Conservation (phyloP, 2,888 invertebrate genomes). For the Tiliacea citrago region DNA sequence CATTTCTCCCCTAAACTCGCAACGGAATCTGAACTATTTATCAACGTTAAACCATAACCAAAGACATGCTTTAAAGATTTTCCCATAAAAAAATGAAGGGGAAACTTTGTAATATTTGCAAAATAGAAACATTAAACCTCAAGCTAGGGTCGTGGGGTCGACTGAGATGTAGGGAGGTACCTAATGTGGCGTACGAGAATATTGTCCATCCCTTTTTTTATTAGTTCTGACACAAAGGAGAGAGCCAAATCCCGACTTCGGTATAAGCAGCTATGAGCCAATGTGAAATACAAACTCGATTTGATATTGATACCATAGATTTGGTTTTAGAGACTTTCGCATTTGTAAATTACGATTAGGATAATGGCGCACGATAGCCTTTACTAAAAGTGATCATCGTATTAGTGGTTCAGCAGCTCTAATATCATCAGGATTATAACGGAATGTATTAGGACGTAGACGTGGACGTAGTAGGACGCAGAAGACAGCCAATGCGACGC, state of each 20-base stretch:
- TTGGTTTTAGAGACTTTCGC: neutral
- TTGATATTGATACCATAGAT: conserved; percentile 42
- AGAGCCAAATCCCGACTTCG: conserved; percentile 72
- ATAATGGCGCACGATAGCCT: too few relatives aligned
- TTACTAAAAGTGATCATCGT: too few relatives aligned
- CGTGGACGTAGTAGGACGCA: too few relatives aligned
- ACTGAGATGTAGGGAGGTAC: conserved; percentile 60
- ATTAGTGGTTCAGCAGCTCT: too few relatives aligned
- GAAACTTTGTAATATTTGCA: conserved; percentile 30
- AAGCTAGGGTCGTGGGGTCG: conserved; percentile 46
- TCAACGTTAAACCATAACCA: neutral
- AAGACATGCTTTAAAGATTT: conserved; percentile 21
- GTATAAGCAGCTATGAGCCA: conserved; percentile 64
- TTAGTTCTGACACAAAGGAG: conserved; percentile 76
- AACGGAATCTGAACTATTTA: conserved; percentile 15
- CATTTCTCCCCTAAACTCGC: neutral
- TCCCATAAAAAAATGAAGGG: neutral
- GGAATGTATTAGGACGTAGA: too few relatives aligned
- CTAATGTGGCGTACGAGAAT: conserved; percentile 59
- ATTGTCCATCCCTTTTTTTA: conserved; percentile 74
- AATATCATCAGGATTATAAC: too few relatives aligned
- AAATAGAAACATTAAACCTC: conserved; percentile 52
- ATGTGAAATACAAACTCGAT: conserved; percentile 53
- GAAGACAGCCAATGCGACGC: too few relatives aligned
- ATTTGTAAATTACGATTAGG: too few relatives aligned